Conservation (phyloP, 2,113 vertebrate species). For the Malurus melanocephalus region DNA sequence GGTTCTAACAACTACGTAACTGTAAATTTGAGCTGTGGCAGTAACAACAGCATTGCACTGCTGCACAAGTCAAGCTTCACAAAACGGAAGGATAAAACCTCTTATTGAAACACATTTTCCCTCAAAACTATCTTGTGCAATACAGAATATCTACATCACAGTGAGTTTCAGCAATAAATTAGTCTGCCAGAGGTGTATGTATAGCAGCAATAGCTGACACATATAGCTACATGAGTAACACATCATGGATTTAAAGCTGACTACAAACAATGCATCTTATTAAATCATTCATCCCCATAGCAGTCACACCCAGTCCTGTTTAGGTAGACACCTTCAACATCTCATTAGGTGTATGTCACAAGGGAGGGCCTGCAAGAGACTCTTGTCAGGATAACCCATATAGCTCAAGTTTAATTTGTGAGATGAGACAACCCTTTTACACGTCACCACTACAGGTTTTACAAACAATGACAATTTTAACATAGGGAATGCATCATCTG, state of each 20-base stretch:
- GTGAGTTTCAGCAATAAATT: not conserved
- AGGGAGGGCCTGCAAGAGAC: slow-evolving; percentile 23
- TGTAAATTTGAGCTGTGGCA: not conserved
- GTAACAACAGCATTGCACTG: not conserved
- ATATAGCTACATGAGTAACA: not conserved
- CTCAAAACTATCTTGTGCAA: not conserved
- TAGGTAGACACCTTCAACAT: slow-evolving; percentile 12
- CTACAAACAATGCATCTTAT: not conserved
- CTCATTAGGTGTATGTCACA: slow-evolving; percentile 1
- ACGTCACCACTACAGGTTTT: not conserved
- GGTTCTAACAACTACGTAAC: not conserved
- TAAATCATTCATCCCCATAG: not conserved
- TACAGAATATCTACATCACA: not conserved
- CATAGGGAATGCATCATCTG: not conserved
- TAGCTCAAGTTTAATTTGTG: not conserved
- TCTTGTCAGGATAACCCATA: slow-evolving; percentile 11
- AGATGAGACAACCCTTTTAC: not conserved
- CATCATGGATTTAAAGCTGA: not conserved
- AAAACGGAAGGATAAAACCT: not conserved
- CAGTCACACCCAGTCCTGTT: slow-evolving; percentile 12
- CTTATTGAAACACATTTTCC: not conserved
- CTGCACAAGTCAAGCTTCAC: not conserved
- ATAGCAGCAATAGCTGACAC: slow-evolving; percentile 13
- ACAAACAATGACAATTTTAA: slow-evolving; percentile 4
- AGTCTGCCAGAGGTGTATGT: not conserved